A percentile compares a stretch with the other conserved stretches of the same genome.
phyloP scores from a whole-genome alignment of 2,113 vertebrate genomes.

The Pavo muticus region DNA sequence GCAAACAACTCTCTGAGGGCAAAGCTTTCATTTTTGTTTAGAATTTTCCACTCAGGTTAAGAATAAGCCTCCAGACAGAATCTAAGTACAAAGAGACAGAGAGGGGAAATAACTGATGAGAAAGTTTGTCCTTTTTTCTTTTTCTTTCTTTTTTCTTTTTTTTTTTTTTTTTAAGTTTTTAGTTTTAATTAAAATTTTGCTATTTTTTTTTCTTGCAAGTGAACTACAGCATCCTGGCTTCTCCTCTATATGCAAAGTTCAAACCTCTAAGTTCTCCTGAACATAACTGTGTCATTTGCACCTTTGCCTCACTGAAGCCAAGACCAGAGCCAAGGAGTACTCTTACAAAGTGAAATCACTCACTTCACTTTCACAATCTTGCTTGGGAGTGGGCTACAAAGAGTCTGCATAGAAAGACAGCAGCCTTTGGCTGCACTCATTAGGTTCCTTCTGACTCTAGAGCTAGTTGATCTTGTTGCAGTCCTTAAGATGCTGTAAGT shows the following conservation, averaged over 20 bases:
- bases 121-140: not conserved
- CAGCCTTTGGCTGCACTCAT: not conserved
- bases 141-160: no score
- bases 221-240: not conserved
- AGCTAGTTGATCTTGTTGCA: not conserved
- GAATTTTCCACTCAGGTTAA: constrained; percentile 31
- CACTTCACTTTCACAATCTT: not conserved
- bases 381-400: not conserved
- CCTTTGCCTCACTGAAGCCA: not conserved
- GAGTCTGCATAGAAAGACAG: not conserved
- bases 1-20: not conserved
- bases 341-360: not conserved
- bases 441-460: not conserved
- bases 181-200: not conserved
- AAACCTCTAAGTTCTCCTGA: not conserved
- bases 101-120: not conserved
- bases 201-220: not conserved
- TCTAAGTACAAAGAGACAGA: not conserved
- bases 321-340: not conserved
- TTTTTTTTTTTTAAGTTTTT: not conserved
- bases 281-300: not conserved
- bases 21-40: constrained; percentile 36
- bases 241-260: not conserved
- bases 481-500: not conserved
- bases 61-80: not conserved